These are phyloP conservation scores for Paralichthys olivaceus DNA, from an alignment of 2,113 vertebrate genomes.

Conservation along the genomic window DNA sequence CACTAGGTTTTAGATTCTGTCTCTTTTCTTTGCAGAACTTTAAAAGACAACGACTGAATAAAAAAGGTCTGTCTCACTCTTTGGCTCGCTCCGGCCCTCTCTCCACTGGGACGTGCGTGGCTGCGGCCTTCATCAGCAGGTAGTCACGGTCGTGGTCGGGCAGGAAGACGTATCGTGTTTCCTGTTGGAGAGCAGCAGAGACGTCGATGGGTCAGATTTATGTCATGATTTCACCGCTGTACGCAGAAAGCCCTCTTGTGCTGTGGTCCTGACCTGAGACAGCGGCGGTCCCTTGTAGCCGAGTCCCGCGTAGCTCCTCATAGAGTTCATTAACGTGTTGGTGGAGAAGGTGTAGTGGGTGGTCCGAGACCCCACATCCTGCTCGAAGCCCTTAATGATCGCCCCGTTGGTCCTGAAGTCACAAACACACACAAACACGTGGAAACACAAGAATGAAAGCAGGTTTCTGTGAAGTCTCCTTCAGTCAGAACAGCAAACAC, in stretches of 20 bases:
- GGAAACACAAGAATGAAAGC: no score
- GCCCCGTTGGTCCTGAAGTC: conserved; percentile 83
- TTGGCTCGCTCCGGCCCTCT: conserved; percentile 67
- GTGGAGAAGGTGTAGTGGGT: conserved; percentile 88
- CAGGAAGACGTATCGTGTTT: conserved; percentile 83
- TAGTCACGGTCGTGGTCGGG: conserved; percentile 86
- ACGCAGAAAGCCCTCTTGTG: no score
- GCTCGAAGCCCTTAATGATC: conserved; percentile 79
- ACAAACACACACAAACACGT: not conserved
- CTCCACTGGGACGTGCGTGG: conserved; percentile 58
- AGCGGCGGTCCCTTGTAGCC: conserved; percentile 76
- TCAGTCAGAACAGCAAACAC: no score
- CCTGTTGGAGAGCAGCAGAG: conserved; percentile 66
- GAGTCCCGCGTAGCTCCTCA: conserved; percentile 55
- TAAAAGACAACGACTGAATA: no score
- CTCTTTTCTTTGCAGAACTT: no score
- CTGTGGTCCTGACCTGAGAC: conserved; percentile 60
- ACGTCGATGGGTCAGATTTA: no score
- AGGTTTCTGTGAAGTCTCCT: not conserved
- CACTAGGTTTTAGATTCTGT: no score
- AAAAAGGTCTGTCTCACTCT: conserved; percentile 25
- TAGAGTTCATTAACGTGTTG: conserved; percentile 85
- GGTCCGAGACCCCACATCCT: conserved; percentile 84
- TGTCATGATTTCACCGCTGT: no score
- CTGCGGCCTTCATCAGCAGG: conserved; percentile 80